Percentiles rank a stretch among this genome's conserved stretches.
Conservation (phyloP, 2,113 vertebrate genomes). For the Engystomops pustulosus region DNA sequence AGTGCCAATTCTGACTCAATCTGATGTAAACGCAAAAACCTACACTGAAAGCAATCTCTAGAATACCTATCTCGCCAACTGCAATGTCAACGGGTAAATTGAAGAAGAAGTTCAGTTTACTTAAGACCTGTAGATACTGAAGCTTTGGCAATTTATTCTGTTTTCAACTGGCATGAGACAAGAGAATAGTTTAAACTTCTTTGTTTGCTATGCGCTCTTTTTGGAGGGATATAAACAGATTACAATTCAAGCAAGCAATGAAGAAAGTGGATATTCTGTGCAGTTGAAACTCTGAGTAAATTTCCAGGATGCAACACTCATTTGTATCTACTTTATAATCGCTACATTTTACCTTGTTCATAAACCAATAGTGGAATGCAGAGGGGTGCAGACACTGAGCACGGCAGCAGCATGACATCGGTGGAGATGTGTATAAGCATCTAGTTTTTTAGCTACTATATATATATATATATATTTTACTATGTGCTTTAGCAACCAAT, state of each 20-base stretch:
- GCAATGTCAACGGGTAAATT: slow-evolving; percentile 17
- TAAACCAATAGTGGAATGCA: no score
- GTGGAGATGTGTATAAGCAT: no score
- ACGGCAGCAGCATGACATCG: no score
- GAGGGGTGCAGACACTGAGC: no score
- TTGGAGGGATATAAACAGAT: neutral
- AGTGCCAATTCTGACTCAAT: slow-evolving; percentile 29
- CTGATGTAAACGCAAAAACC: slow-evolving; percentile 23
- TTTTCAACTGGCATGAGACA: neutral
- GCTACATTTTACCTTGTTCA: neutral
- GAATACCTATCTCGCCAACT: slow-evolving; percentile 3
- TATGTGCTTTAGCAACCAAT: no score
- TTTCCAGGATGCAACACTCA: neutral
- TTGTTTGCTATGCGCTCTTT: neutral
- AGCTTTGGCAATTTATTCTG: slow-evolving; percentile 13
- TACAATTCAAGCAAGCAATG: slow-evolving; percentile 5
- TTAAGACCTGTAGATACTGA: slow-evolving; percentile 1
- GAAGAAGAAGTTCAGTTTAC: neutral
- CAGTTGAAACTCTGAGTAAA: neutral
- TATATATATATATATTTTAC: no score
- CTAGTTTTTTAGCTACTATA: no score
- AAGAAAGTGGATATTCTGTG: neutral
- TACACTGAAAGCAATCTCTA: slow-evolving; percentile 26
- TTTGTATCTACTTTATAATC: neutral
- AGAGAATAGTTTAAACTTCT: slow-evolving; percentile 5